phyloP scores from a whole-genome alignment of 2,113 vertebrate species.

The Dicaeum eximium region DNA sequence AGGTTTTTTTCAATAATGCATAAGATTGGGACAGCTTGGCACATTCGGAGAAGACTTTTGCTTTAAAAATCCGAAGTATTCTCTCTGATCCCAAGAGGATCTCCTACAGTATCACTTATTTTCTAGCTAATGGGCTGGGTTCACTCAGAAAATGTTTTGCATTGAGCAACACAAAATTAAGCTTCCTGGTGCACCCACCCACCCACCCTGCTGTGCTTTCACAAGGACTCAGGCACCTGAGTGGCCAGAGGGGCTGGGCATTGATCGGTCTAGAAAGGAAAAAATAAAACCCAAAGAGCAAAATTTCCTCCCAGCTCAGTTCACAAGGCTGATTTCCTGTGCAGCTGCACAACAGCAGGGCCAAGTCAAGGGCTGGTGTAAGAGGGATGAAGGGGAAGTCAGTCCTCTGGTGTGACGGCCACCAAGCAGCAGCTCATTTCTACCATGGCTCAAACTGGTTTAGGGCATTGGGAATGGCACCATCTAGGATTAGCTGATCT shows the following conservation, averaged over 20 bases:
- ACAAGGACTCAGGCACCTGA: background rate
- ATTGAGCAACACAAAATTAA: background rate
- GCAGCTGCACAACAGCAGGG: background rate
- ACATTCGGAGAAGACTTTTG: background rate
- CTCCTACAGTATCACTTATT: background rate
- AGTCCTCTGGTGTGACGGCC: fast-evolving
- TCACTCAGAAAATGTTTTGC: background rate
- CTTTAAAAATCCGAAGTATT: background rate
- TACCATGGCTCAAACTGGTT: background rate
- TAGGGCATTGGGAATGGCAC: background rate
- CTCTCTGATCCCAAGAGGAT: background rate
- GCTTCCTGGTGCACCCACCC: background rate
- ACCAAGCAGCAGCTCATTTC: background rate
- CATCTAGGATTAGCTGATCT: background rate
- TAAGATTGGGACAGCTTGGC: background rate
- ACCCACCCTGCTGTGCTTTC: background rate
- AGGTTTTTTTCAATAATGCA: background rate
- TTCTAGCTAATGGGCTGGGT: background rate
- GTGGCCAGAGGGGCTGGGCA: background rate
- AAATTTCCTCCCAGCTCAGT: background rate
- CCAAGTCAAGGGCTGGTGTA: background rate
- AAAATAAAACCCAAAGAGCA: background rate
- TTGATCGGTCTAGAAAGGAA: background rate
- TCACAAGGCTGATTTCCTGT: background rate
- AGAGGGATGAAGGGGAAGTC: background rate